These are phyloP conservation scores for Sarcoramphus papa DNA, from an alignment of 2,797 vertebrate species.

Conservation along the genomic window DNA sequence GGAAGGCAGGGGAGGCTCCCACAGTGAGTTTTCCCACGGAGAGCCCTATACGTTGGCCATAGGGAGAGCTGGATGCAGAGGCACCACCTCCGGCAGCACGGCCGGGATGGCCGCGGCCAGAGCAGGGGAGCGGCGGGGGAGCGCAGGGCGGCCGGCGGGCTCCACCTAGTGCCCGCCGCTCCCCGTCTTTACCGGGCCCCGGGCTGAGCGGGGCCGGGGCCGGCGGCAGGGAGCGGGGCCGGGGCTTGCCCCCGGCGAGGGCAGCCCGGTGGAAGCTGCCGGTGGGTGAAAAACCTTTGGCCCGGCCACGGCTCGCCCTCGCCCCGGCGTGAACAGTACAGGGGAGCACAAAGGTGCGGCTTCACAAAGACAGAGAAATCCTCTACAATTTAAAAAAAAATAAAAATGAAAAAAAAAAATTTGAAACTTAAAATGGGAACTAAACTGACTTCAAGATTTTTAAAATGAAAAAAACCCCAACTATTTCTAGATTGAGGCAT, in stretches of 20 bases:
- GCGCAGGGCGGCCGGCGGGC: not conserved
- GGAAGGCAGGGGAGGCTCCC: not conserved
- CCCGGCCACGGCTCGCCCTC: fast-evolving
- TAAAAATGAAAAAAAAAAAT: not conserved
- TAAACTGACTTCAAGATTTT: not conserved
- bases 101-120: not conserved
- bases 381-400: fast-evolving
- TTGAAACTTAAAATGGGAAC: not conserved
- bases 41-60: fast-evolving
- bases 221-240: not conserved
- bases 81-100: not conserved
- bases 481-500: not conserved
- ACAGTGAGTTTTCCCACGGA: not conserved
- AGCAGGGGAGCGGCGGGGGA: not conserved
- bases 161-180: not conserved
- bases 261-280: fast-evolving
- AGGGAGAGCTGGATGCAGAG: not conserved
- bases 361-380: not conserved
- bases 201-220: not conserved
- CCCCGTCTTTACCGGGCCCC: too few species aligned
- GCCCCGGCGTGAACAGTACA: fast-evolving
- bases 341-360: not conserved
- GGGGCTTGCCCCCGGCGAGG: not conserved
- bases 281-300: fast-evolving
- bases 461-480: not conserved